Conservation (phyloP, 2,113 vertebrate species). For the Passer montanus region DNA sequence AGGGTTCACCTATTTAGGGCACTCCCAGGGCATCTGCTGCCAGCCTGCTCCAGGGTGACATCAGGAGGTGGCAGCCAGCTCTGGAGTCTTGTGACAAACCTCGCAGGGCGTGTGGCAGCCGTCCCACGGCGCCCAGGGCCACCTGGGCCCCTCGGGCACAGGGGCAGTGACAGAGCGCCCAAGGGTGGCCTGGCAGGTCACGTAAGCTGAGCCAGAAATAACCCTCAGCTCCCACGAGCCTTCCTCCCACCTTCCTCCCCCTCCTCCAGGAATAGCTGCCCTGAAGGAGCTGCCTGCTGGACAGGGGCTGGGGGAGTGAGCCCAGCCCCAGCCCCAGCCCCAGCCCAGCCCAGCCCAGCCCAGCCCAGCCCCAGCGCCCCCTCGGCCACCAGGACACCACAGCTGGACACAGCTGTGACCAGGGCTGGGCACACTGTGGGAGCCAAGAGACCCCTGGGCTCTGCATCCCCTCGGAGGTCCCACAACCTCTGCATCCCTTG, state of each 20-base stretch:
- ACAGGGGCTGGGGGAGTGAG: accelerated
- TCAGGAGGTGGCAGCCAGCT: background rate
- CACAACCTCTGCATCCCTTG: background rate
- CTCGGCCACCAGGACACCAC: background rate
- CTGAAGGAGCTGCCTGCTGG: background rate
- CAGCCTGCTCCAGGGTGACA: background rate
- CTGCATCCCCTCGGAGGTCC: background rate
- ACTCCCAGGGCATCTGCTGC: background rate
- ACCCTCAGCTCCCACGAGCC: background rate
- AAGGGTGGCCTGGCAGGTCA: background rate
- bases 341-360: background rate
- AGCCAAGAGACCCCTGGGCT: no score
- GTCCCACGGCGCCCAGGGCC: background rate
- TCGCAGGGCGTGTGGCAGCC: accelerated
- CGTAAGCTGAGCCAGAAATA: background rate
- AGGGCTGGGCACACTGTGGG: accelerated
- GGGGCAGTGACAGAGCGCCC: background rate
- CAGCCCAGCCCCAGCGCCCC: accelerated
- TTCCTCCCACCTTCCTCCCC: background rate
- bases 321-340: background rate
- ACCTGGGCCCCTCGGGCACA: background rate
- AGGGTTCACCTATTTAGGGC: background rate
- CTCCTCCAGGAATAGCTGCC: background rate
- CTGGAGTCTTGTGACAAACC: background rate
- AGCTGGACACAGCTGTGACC: background rate